A percentile compares a stretch with the other conserved stretches of the same genome.
Conservation (phyloP, 1,140 invertebrate genomes). For the Daktulosphaira vitifoliae region DNA sequence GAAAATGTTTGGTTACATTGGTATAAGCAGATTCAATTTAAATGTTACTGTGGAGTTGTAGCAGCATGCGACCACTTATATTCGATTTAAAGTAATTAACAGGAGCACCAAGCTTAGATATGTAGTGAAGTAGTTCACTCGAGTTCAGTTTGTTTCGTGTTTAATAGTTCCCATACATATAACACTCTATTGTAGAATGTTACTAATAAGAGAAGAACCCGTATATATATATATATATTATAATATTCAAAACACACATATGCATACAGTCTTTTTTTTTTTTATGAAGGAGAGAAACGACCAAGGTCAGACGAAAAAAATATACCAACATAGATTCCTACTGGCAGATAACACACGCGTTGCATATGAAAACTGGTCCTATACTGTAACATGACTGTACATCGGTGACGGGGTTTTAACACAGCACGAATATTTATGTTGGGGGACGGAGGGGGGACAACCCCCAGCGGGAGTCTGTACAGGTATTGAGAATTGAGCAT, state of each 20-base stretch:
- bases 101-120: too few relatives aligned
- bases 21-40: too few relatives aligned
- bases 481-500: not conserved
- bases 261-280: constrained; percentile 7
- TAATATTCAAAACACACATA: constrained; percentile 4
- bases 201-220: constrained; percentile 1
- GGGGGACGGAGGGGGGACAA: not conserved
- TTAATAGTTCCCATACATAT: too few relatives aligned
- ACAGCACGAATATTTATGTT: constrained; percentile 1
- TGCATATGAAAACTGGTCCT: constrained; percentile 32
- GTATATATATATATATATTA: not conserved
- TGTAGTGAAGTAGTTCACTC: too few relatives aligned
- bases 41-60: too few relatives aligned
- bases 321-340: constrained; percentile 18
- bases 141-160: too few relatives aligned
- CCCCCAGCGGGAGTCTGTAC: constrained; percentile 10
- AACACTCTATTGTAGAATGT: too few relatives aligned
- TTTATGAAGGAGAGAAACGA: not conserved
- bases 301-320: constrained; percentile 32
- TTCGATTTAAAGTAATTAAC: too few relatives aligned
- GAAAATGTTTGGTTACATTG: too few relatives aligned
- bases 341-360: constrained; percentile 27
- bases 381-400: constrained; percentile 24
- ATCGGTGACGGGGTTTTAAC: constrained; percentile 2
- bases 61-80: too few relatives aligned